Conservation (phyloP, 2,888 invertebrate genomes). For the Hermaeophaga mercurialis region DNA sequence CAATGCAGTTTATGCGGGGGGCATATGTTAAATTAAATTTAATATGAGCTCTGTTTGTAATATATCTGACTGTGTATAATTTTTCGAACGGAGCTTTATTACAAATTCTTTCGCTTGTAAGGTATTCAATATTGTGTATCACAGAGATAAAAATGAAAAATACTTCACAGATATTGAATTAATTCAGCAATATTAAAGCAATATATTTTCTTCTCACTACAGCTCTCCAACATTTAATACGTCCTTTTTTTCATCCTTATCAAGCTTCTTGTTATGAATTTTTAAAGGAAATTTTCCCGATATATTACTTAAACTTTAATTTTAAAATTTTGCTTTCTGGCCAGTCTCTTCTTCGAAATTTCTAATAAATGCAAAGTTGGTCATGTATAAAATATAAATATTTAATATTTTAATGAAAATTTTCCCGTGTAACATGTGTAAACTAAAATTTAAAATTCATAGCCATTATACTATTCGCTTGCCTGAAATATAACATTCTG, state of each 20-base stretch:
- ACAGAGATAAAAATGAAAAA: slow-evolving; percentile 37
- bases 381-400: no score
- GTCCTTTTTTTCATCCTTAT: slow-evolving; percentile 13
- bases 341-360: not conserved
- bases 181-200: slow-evolving; percentile 29
- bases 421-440: no score
- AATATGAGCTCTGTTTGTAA: not conserved
- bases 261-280: slow-evolving; percentile 4
- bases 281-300: not conserved
- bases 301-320: no score
- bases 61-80: slow-evolving; percentile 21
- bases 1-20: not conserved
- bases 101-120: slow-evolving; percentile 28
- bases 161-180: slow-evolving; percentile 33
- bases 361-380: no score
- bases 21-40: not conserved
- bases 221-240: slow-evolving; percentile 14
- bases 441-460: no score
- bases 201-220: slow-evolving; percentile 25
- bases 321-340: not conserved
- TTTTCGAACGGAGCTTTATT: slow-evolving; percentile 20
- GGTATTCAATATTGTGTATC: slow-evolving; percentile 28
- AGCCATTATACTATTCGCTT: no score
- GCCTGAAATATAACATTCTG: no score
- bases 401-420: no score